A percentile compares a stretch with the other conserved stretches of the same genome.
phyloP scores from a whole-genome alignment of 2,113 vertebrate genomes.

The Cheirogaleus medius region DNA sequence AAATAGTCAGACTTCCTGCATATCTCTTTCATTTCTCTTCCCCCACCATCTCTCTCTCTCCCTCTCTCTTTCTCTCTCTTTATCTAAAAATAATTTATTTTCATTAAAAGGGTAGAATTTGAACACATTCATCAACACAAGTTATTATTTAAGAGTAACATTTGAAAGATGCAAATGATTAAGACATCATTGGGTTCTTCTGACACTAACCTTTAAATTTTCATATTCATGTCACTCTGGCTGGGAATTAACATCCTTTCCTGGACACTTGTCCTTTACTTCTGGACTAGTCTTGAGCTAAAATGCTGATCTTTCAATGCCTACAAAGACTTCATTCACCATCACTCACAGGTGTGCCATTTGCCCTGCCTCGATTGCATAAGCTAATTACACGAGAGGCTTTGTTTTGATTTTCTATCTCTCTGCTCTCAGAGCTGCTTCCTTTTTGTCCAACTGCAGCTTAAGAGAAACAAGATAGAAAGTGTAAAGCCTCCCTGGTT shows the following conservation, averaged over 20 bases:
- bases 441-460: not conserved
- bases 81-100: not conserved
- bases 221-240: not conserved
- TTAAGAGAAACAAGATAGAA: constrained; percentile 29
- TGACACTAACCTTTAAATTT: not conserved
- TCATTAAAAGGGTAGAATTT: not conserved
- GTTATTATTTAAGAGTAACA: not conserved
- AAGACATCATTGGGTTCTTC: not conserved
- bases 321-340: not conserved
- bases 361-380: not conserved
- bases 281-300: not conserved
- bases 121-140: not conserved
- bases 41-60: not conserved
- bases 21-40: not conserved
- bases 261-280: not conserved
- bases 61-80: not conserved
- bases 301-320: not conserved
- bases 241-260: not conserved
- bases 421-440: not conserved
- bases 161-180: not conserved
- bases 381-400: not conserved
- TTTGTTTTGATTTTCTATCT: constrained; percentile 20
- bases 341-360: not conserved
- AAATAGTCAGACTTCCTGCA: not conserved
- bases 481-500: not conserved